Evolutionary conservation across 2,797 vertebrate genomes (phyloP).

Genomic region (Sphaeramia orbicularis): DNA sequence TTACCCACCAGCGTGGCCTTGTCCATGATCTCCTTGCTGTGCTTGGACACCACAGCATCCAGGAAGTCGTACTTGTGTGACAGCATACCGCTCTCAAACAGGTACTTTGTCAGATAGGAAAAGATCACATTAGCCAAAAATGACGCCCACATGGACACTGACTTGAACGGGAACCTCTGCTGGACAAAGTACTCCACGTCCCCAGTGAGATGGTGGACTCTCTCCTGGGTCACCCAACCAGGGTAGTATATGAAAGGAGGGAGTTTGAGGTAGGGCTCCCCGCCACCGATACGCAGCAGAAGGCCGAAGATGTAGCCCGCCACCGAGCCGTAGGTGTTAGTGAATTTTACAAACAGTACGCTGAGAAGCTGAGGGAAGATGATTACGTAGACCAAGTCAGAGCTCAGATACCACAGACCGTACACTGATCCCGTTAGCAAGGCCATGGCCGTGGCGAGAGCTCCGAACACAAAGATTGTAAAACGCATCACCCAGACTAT

Average conservation of each 20-base stretch:
- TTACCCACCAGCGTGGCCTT: slow-evolving; percentile 93
- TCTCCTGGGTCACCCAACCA: slow-evolving; percentile 89
- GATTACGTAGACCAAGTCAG: slow-evolving; percentile 97
- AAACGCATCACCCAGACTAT: slow-evolving; percentile 96
- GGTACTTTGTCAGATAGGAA: slow-evolving; percentile 93
- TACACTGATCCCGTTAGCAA: slow-evolving; percentile 94
- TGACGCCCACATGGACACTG: slow-evolving; percentile 92
- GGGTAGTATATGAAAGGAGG: slow-evolving; percentile 96
- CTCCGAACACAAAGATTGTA: slow-evolving; percentile 96
- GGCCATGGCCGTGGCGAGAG: slow-evolving; percentile 94
- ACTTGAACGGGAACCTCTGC: slow-evolving; percentile 96
- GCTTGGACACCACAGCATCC: slow-evolving; percentile 93
- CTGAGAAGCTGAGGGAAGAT: slow-evolving; percentile 97
- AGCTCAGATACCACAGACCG: slow-evolving; percentile 98
- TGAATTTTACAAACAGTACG: slow-evolving; percentile 95
- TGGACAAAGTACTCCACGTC: slow-evolving; percentile 84
- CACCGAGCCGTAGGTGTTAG: slow-evolving; percentile 96
- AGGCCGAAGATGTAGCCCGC: slow-evolving; percentile 93
- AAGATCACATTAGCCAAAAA: slow-evolving; percentile 90
- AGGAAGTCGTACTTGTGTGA: slow-evolving; percentile 95
- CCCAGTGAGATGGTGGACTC: slow-evolving; percentile 77
- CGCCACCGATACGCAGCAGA: slow-evolving; percentile 93
- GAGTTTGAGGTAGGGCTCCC: slow-evolving; percentile 94
- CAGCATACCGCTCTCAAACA: slow-evolving; percentile 94
- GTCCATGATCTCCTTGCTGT: slow-evolving; percentile 98